Percentiles rank a stretch among this genome's conserved stretches.
Conservation (phyloP, 2,113 vertebrate species). For the Mastomys natalensis region DNA sequence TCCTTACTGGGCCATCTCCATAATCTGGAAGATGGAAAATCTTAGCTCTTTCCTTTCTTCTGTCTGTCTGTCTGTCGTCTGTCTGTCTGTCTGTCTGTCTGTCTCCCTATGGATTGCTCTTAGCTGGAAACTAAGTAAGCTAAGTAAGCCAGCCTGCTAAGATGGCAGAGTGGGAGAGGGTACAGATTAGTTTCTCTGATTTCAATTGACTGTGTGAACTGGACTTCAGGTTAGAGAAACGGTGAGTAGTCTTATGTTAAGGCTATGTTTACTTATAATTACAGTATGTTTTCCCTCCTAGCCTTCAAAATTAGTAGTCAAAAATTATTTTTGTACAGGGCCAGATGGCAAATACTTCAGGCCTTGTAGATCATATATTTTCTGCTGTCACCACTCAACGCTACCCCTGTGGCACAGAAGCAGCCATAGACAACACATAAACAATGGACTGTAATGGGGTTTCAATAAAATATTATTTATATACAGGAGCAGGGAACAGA, state of each 20-base stretch:
- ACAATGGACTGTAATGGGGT: background rate
- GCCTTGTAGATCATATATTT: background rate
- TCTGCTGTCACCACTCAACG: background rate
- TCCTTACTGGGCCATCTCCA: background rate
- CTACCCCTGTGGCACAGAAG: background rate
- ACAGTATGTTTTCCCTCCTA: background rate
- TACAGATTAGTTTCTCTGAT: background rate
- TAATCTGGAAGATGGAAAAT: background rate
- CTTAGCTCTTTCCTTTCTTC: background rate
- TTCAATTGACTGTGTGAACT: background rate
- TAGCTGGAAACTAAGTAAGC: constrained; percentile 15
- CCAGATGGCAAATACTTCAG: background rate
- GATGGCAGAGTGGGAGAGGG: background rate
- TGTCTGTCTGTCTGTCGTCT: background rate
- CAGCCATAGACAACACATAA: background rate
- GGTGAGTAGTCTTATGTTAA: background rate
- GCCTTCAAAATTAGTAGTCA: background rate
- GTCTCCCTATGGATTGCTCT: background rate
- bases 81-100: background rate
- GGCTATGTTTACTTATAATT: background rate
- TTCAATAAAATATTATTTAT: background rate
- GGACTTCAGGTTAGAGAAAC: background rate
- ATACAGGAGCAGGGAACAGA: background rate
- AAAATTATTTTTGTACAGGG: background rate
- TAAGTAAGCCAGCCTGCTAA: background rate